A percentile compares a stretch with the other conserved stretches of the same genome.
Evolutionary conservation across 2,113 vertebrate species (phyloP).

Genomic region (Ochotona princeps): DNA sequence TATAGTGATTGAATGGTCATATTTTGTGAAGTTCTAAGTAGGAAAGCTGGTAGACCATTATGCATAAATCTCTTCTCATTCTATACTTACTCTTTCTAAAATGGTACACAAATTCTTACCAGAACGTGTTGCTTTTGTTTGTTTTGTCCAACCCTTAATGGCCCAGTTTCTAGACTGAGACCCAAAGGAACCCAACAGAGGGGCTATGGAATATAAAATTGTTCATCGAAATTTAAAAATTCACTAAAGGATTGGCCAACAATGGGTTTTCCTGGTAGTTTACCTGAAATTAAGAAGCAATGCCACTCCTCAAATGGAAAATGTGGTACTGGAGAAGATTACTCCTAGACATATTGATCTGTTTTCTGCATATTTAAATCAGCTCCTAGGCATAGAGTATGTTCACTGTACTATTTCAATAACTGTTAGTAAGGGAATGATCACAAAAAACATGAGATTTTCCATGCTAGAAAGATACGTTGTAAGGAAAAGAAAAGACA

Average conservation of each 20-base stretch:
- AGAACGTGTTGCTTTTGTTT: background rate
- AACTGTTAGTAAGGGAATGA: background rate
- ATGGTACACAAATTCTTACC: background rate
- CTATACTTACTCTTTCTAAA: background rate
- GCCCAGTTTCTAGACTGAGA: background rate
- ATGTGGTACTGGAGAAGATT: background rate
- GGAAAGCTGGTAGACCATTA: background rate
- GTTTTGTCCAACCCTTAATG: background rate
- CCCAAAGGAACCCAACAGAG: background rate
- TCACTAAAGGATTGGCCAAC: background rate
- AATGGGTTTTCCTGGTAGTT: conserved; percentile 4
- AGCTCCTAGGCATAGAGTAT: background rate
- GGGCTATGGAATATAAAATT: background rate
- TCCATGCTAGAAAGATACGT: background rate
- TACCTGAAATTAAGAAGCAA: background rate
- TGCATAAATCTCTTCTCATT: background rate
- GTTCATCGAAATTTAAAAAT: conserved; percentile 6
- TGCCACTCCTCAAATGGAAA: background rate
- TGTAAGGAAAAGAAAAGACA: too few relatives aligned
- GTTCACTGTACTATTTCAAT: background rate
- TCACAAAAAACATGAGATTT: background rate
- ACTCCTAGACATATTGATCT: background rate
- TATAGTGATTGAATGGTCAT: background rate
- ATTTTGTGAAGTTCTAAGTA: background rate
- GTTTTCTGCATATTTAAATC: conserved; percentile 28